Conservation (phyloP, 2,888 invertebrate species). For the Aphodius sticticus region DNA sequence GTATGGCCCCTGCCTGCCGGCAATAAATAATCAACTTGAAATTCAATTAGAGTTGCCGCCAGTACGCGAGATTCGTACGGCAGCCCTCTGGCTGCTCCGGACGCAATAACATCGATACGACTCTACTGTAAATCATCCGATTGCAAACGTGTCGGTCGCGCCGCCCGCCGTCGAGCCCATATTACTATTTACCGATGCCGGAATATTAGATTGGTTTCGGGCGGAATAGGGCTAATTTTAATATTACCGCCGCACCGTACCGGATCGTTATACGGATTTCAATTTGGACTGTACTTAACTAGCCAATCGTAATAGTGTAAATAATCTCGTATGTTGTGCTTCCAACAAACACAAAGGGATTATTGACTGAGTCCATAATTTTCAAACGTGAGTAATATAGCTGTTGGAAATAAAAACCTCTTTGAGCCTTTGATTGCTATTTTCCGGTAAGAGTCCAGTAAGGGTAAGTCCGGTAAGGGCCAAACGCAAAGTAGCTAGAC, state of each 20-base stretch:
- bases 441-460: too few relatives aligned
- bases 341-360: too few relatives aligned
- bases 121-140: slow-evolving; percentile 21
- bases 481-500: too few relatives aligned
- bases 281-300: neutral
- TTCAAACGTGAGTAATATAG: too few relatives aligned
- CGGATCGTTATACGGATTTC: neutral
- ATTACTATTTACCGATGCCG: neutral
- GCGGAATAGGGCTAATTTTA: neutral
- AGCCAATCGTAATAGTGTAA: neutral
- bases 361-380: too few relatives aligned
- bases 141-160: neutral
- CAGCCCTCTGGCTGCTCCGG: slow-evolving; percentile 5
- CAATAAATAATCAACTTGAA: slow-evolving; percentile 25
- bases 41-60: slow-evolving; percentile 23
- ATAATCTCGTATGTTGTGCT: neutral
- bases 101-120: slow-evolving; percentile 24
- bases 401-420: too few relatives aligned
- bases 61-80: neutral
- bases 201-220: neutral
- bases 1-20: slow-evolving; percentile 19
- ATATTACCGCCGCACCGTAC: neutral
- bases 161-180: neutral
- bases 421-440: too few relatives aligned
- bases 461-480: too few relatives aligned